phyloP scores from a whole-genome alignment of 2,797 vertebrate species.

The Coilia nasus region DNA sequence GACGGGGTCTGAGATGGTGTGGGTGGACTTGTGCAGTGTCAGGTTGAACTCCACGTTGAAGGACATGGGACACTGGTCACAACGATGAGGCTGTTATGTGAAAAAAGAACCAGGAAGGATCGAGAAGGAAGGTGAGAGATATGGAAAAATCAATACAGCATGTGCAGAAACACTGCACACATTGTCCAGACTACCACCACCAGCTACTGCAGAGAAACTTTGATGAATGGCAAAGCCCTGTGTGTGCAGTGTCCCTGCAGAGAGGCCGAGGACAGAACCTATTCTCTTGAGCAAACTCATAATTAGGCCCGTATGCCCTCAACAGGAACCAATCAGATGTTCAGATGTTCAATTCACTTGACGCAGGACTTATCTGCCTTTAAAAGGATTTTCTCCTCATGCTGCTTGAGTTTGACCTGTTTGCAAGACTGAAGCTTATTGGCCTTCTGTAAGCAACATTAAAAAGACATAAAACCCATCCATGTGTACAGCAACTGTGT shows the following conservation, averaged over 20 bases:
- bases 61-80: slow-evolving; percentile 92
- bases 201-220: not conserved
- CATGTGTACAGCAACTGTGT: not conserved
- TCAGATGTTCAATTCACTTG: not conserved
- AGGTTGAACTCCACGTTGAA: slow-evolving; percentile 98
- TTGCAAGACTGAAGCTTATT: not conserved
- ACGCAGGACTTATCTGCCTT: not conserved
- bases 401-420: not conserved
- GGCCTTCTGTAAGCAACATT: not conserved
- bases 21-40: slow-evolving; percentile 93
- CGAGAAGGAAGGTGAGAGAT: not conserved
- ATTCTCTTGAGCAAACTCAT: not conserved
- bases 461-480: not conserved
- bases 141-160: not conserved
- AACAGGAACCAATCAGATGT: not conserved
- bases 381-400: not conserved
- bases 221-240: not conserved
- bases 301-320: not conserved
- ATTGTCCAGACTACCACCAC: not conserved
- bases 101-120: slow-evolving; percentile 6
- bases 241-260: not conserved
- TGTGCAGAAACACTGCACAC: not conserved
- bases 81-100: slow-evolving; percentile 87
- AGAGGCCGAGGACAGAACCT: not conserved
- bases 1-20: slow-evolving; percentile 86